Conservation (phyloP, 2,113 vertebrate genomes). For the Bagarius yarrelli region DNA sequence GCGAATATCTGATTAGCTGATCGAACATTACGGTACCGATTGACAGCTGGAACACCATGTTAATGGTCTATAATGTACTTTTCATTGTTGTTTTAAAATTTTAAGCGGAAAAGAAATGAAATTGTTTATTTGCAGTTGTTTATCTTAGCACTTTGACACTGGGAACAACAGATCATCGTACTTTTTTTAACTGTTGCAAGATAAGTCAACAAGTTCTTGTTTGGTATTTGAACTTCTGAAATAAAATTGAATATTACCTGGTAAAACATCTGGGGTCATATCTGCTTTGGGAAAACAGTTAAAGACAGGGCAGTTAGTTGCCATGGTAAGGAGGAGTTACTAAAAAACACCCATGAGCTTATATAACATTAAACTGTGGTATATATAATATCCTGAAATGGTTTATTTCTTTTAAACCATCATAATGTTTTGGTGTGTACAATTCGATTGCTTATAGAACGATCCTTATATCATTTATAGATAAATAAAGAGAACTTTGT, state of each 20-base stretch:
- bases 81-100: not conserved
- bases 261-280: not conserved
- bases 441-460: not conserved
- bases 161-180: not conserved
- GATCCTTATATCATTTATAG: not conserved
- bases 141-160: no score
- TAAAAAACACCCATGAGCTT: no score
- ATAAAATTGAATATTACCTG: not conserved
- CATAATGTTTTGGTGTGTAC: not conserved
- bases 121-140: no score
- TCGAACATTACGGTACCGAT: slow-evolving; percentile 9
- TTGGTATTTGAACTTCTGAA: not conserved
- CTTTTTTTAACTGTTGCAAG: not conserved
- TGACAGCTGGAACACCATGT: slow-evolving; percentile 1
- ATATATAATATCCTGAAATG: not conserved
- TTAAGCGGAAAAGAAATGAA: no score
- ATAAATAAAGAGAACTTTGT: no score
- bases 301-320: not conserved
- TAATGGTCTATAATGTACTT: not conserved
- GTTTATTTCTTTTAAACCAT: not conserved
- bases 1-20: slow-evolving; percentile 14
- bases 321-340: not conserved
- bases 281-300: not conserved
- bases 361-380: no score
- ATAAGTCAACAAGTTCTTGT: not conserved